Evolutionary conservation across 1,140 invertebrate genomes (phyloP), one percentile per base, ranked within the genome.

Genomic region (Lasioglossum baleicum): DNA sequence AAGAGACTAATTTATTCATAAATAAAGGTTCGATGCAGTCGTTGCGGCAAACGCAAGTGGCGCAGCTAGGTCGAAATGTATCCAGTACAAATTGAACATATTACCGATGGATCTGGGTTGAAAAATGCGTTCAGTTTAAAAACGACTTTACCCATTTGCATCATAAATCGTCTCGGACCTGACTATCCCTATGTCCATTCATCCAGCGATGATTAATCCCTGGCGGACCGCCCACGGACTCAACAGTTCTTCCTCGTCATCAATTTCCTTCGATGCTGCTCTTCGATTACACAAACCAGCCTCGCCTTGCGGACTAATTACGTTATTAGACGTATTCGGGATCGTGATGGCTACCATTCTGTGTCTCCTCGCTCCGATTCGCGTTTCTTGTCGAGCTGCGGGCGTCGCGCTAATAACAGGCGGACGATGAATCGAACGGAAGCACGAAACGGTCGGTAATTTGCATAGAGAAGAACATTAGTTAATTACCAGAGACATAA

Each of bases 401-500:
- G 64, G 75, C 69, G 60, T 80, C 72, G 78, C 80, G 82, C 75
- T 85, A 84, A 70, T 81, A 84, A 61, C 48, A 51, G 51, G 15
- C 6, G 51, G 44, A 71, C 72, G 82, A 80, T 75, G 72, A 63
- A 86, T 86, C 69, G 72, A 79, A 80, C 72, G 69, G 63, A 40
- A 63, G 76, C 79, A 70, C 83, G 81, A 82, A 86, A 89, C 66
- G 61, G 63, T 75, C 69, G 75, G 84, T 87, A 90, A 92, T 92
- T 92, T 91, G 88, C 91, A 90, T 88, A 91, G 84, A 87, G 89
- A 92, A 92, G 90, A 93, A 92, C 92, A 93, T 93, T 92, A 92
- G 92, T 93, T 93, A 92, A 93, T 93, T 93, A 92, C 85, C 87
- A 76, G 76, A 79, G 88, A 91, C 91, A 90, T 90, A 92, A 91